Percentiles rank a stretch among this genome's conserved stretches.
phyloP scores from a whole-genome alignment of 2,113 vertebrate genomes.

The Dissostichus mawsoni region DNA sequence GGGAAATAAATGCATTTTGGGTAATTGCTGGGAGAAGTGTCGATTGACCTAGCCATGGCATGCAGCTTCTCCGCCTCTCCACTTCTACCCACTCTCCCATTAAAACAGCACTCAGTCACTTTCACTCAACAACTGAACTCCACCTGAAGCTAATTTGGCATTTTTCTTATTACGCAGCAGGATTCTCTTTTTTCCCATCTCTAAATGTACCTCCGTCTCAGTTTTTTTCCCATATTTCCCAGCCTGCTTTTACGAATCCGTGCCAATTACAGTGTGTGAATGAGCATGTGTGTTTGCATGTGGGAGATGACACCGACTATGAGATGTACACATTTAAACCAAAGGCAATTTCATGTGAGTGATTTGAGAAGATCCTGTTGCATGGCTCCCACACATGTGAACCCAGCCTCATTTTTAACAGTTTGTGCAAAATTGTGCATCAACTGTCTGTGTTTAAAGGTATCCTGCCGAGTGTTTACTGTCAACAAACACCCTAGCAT shows the following conservation, averaged over 20 bases:
- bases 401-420: background rate
- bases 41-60: slow-evolving; percentile 58
- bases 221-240: background rate
- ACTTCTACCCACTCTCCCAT: slow-evolving; percentile 60
- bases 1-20: slow-evolving; percentile 63
- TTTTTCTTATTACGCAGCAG: slow-evolving; percentile 30
- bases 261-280: slow-evolving; percentile 25
- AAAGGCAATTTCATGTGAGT: slow-evolving; percentile 4
- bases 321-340: slow-evolving; percentile 19
- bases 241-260: slow-evolving; percentile 16
- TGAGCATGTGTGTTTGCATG: slow-evolving; percentile 3
- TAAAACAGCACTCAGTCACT: slow-evolving; percentile 66
- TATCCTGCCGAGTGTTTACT: background rate
- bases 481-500: background rate
- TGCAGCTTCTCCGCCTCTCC: slow-evolving; percentile 45
- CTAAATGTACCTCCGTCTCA: background rate
- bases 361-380: slow-evolving; percentile 18
- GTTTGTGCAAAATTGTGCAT: background rate
- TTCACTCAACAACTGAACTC: slow-evolving; percentile 58
- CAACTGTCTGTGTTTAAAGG: background rate
- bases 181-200: slow-evolving; percentile 14
- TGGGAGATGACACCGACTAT: slow-evolving; percentile 4
- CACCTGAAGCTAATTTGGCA: slow-evolving; percentile 54
- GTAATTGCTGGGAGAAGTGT: slow-evolving; percentile 66
- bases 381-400: slow-evolving; percentile 13